phyloP scores from a whole-genome alignment of 2,888 invertebrate genomes.

The Acrocera orbiculus region DNA sequence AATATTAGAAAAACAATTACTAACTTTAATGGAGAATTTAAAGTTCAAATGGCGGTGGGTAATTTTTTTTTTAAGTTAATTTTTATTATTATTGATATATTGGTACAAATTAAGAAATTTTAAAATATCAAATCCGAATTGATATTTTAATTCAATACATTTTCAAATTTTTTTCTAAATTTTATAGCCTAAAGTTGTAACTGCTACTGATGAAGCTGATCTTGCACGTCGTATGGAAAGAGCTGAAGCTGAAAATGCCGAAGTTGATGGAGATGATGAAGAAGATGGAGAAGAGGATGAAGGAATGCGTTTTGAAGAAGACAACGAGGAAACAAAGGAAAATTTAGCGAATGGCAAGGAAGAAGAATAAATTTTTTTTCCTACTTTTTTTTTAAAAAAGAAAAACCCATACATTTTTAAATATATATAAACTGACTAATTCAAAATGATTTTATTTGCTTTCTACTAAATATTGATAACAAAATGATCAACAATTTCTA shows the following conservation, averaged over 20 bases:
- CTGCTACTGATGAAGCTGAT: slow-evolving; percentile 95
- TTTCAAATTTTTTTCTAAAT: slow-evolving; percentile 2
- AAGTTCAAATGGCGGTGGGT: slow-evolving; percentile 82
- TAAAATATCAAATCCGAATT: background rate
- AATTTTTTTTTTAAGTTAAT: slow-evolving; percentile 6
- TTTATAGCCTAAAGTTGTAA: slow-evolving; percentile 84
- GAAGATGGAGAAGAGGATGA: slow-evolving; percentile 50
- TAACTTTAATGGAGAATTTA: slow-evolving; percentile 76
- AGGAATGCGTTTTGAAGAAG: slow-evolving; percentile 31
- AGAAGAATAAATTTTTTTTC: slow-evolving; percentile 8
- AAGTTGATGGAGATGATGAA: slow-evolving; percentile 80
- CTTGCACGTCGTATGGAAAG: slow-evolving; percentile 83
- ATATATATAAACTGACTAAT: no score
- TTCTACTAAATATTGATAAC: no score
- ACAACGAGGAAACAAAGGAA: slow-evolving; percentile 21
- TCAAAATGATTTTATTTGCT: no score
- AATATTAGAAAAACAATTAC: slow-evolving; percentile 70
- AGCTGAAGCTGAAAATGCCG: slow-evolving; percentile 84
- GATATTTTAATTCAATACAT: slow-evolving; percentile 3
- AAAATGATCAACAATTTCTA: no score
- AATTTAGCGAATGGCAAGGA: slow-evolving; percentile 7
- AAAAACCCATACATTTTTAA: no score
- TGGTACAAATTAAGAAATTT: background rate
- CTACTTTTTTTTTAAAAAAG: no score
- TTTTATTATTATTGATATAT: background rate